These are phyloP conservation scores for Danio aesculapii DNA, from an alignment of 2,797 vertebrate species.

Conservation along the genomic window DNA sequence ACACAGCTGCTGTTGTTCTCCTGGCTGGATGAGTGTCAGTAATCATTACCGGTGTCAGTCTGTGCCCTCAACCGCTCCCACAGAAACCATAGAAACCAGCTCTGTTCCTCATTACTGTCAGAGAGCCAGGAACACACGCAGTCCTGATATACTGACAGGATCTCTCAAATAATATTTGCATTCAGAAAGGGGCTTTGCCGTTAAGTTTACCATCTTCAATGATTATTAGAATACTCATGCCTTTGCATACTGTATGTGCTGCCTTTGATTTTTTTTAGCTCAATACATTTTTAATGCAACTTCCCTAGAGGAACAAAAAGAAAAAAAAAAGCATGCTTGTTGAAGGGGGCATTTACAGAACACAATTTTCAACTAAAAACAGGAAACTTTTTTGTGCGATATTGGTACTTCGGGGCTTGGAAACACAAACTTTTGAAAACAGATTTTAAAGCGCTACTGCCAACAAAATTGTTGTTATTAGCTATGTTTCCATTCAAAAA, in stretches of 20 bases:
- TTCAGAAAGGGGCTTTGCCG: slow-evolving; percentile 9
- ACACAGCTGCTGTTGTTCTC: slow-evolving; percentile 43
- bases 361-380: no score
- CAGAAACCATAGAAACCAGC: slow-evolving; percentile 63
- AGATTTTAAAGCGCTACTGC: no score
- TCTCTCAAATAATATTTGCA: slow-evolving; percentile 38
- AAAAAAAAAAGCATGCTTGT: neutral
- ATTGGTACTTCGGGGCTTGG: no score
- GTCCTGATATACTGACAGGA: neutral
- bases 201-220: neutral
- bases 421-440: no score
- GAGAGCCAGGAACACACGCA: slow-evolving; percentile 31
- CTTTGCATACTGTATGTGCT: neutral
- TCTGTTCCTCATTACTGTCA: slow-evolving; percentile 51
- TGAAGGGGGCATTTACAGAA: no score
- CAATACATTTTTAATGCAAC: slow-evolving; percentile 3
- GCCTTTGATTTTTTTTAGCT: neutral
- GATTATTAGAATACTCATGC: slow-evolving; percentile 3
- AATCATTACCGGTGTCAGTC: slow-evolving; percentile 64
- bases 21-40: slow-evolving; percentile 43
- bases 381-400: no score
- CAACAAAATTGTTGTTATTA: no score
- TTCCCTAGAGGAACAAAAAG: no score
- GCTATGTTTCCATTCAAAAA: no score
- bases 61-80: slow-evolving; percentile 52